Base-by-base conservation (phyloP, 2,888 invertebrate genomes). In the Callosobruchus maculatus region DNA sequence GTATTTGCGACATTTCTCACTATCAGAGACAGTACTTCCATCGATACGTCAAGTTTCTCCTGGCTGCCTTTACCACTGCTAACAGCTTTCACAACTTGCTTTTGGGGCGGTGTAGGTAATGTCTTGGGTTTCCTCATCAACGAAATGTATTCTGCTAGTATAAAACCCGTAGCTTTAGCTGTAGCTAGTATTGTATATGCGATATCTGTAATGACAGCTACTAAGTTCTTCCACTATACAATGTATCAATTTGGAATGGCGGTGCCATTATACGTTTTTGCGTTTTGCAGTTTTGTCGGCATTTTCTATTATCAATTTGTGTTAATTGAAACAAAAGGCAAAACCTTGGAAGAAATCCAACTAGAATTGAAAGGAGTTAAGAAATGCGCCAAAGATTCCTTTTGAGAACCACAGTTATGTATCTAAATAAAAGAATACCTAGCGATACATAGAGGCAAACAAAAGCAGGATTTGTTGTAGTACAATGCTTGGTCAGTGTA, bases 241-340 rank as follows among this genome's bases (percentile, higher is more conserved):
- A 79, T 80, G 20, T 79, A 79, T 72, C 75, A 78, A 70, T 80
- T 81, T 73, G 84, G 84, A 18, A 74, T 83, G 74, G 81, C 82
- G 21, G 80, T 82, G 0, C 82, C 84, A 2, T 85, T 84, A 74
- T 81, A 76, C 22, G 77, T 81, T 20, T 85, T 84, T 75, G 79
- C 80, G 0, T 66, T 76, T 26, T 79, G 75, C 68, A 80, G 81
- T 18, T 79, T 81, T n/a, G 5, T 82, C 0, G 82, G 82, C 18
- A 77, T 80, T 0, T 21, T 83, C 20, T 85, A 84, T 75, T 81
- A 81, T 20, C 80, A 78, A 71, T 83, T 81, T 74, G 76, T 80
- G 67, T 75, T 86, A 49, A 84, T 84, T 3, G 85, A 86, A 79
- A 84, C 84, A 0, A 82, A 81, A 75, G 82, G 82, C 18, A 80